These are phyloP conservation scores for Dendrophyllia cribrosa DNA, from an alignment of 64 coral and sea anemone species.

Conservation along the genomic window DNA sequence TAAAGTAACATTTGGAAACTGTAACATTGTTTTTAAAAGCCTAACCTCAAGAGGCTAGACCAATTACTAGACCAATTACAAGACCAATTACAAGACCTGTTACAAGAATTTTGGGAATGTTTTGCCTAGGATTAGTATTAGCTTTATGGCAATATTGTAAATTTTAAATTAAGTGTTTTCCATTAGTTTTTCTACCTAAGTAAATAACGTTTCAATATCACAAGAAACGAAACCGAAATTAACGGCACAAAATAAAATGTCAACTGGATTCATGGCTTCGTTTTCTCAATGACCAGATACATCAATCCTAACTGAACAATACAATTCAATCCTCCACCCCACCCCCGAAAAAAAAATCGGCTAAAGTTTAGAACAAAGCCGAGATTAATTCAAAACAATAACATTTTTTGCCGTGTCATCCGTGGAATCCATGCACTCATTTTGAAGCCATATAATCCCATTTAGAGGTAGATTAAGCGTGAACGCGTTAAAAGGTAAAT, in stretches of 20 bases:
- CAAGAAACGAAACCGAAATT: not conserved
- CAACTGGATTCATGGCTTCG: no score
- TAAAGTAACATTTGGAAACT: no score
- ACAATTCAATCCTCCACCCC: not conserved
- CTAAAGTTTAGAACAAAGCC: not conserved
- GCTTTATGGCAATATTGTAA: conserved; percentile 6
- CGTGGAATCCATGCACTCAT: not conserved
- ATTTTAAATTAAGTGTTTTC: not conserved
- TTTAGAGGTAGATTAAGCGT: not conserved
- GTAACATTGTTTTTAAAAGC: no score
- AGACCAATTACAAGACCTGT: not conserved
- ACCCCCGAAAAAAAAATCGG: no score
- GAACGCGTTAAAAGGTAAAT: not conserved
- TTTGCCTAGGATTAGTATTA: not conserved
- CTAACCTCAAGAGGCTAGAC: not conserved
- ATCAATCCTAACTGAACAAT: not conserved
- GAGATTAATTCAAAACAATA: not conserved
- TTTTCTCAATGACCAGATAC: no score
- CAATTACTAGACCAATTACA: not conserved
- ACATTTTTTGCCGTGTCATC: not conserved
- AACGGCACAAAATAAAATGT: not conserved
- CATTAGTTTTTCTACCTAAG: conserved; percentile 5
- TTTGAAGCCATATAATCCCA: not conserved
- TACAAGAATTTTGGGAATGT: conserved; percentile 23
- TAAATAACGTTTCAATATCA: not conserved